Base-by-base conservation (phyloP, 2,113 vertebrate species). In the Gambusia affinis region DNA sequence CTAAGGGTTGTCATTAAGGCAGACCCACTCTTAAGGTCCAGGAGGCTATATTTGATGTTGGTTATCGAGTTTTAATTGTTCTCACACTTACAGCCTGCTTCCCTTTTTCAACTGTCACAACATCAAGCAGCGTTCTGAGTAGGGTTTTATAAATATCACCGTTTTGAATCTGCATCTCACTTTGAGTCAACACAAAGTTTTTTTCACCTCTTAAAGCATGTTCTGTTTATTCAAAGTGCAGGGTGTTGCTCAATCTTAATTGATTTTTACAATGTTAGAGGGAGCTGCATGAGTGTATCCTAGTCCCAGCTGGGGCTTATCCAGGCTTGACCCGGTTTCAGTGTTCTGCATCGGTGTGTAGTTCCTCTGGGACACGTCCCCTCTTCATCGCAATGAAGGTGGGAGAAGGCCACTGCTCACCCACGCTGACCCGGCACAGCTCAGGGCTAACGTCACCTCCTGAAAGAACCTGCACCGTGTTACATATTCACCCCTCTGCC, bases 1-100 rank as follows among this genome's bases (percentile, higher is more conserved):
- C 79, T 89, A 19, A 87, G 88, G 90, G 88, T 90, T 93, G 92
- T 93, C 90, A 93, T 93, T 84, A 92, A 92, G 93, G 93, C 93
- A 94, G 93, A 94, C 74, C 88, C 64, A 42, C 77, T 90, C 85
- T 44, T 71, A 5, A 85, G 80, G 80, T 83, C 78, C 70, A 76
- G 57, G 78, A 71, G 71, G 17, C 30, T 80, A 7, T 44, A 70
- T 83, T 75, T 80, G 4, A 71, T 80, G 44, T 24, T 1, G n/a
- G 44, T 33, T 70, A 15, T 75, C n/a, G 44, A 67, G 44, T 68
- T 74, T 69, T 12, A 27, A 37, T 57, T 71, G 54, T 67, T 37
- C 80, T 28, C 60, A 19, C 37, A 12, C 39, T 44, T 12, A 30
- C 47, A 17, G 51, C 11, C 27, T 31, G 19, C 64, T 75, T 57